Evolutionary conservation across 2,113 vertebrate species (phyloP).

Genomic region (Calidris pugnax): DNA sequence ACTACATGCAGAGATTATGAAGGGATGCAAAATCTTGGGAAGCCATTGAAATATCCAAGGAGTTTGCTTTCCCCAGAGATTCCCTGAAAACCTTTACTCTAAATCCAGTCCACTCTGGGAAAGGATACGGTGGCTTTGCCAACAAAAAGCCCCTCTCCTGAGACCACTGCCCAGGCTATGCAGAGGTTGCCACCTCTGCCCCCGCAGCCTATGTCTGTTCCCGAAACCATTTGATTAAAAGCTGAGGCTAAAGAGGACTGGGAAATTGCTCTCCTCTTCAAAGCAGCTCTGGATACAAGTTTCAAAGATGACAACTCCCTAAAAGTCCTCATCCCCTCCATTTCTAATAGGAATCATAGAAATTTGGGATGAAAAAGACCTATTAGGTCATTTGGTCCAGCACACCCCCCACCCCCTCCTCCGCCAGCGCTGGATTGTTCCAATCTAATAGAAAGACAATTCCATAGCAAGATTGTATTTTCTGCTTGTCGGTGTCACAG

Average conservation of each 20-base stretch:
- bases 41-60: not conserved
- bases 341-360: conserved; percentile 20
- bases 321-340: not conserved
- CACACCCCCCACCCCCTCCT: not conserved
- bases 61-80: not conserved
- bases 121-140: not conserved
- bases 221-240: not conserved
- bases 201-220: not conserved
- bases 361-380: conserved; percentile 31
- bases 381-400: conserved; percentile 10
- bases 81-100: not conserved
- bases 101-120: not conserved
- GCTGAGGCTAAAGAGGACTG: not conserved
- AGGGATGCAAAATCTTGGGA: not conserved
- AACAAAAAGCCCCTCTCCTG: not conserved
- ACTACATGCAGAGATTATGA: not conserved
- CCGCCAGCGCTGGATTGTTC: not conserved
- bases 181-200: not conserved
- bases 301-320: not conserved
- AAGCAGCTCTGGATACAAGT: not conserved
- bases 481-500: conserved; percentile 75
- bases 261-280: not conserved
- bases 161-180: not conserved
- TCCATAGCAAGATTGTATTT: conserved; percentile 72
- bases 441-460: conserved; percentile 67